Evolutionary conservation across 2,888 invertebrate genomes (phyloP).

Genomic region (Hirtodrosophila alboralis): DNA sequence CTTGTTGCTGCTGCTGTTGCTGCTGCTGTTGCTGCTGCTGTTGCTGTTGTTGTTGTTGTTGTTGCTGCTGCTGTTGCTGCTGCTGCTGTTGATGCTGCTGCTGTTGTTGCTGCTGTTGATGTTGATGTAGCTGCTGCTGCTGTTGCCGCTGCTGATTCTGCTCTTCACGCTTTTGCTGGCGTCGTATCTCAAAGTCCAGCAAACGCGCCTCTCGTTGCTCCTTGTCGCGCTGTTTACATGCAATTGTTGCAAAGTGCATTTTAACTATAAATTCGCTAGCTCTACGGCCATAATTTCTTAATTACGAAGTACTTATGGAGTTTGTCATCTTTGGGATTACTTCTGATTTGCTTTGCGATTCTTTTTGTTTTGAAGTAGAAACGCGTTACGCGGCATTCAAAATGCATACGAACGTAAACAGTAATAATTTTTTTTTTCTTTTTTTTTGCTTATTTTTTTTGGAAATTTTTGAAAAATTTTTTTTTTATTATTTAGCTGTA

Average conservation of each 20-base stretch:
- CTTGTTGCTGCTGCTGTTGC: constrained; percentile 77
- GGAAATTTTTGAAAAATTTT: constrained; percentile 10
- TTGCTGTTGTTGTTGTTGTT: constrained; percentile 74
- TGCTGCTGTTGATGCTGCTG: constrained; percentile 81
- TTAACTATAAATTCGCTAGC: constrained; percentile 70
- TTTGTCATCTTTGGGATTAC: constrained; percentile 32
- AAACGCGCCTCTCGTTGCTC: constrained; percentile 84
- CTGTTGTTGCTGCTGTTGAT: constrained; percentile 80
- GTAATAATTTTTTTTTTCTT: constrained; percentile 16
- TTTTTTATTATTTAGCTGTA: constrained; percentile 7
- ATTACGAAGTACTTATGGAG: constrained; percentile 48
- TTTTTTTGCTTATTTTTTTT: constrained; percentile 4
- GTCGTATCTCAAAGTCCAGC: constrained; percentile 84
- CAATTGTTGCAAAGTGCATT: constrained; percentile 80
- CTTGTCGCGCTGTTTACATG: constrained; percentile 83
- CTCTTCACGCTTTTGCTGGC: constrained; percentile 83
- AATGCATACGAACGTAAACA: constrained; percentile 2
- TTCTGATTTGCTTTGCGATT: constrained; percentile 33
- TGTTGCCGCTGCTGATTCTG: constrained; percentile 82
- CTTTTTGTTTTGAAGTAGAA: constrained; percentile 26
- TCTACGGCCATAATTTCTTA: constrained; percentile 55
- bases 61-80: constrained; percentile 76
- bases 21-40: constrained; percentile 81
- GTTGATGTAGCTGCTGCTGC: constrained; percentile 70
- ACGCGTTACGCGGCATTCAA: constrained; percentile 30